A percentile compares a stretch with the other conserved stretches of the same genome.
phyloP scores from a whole-genome alignment of 2,113 vertebrate species.

The Cephalophus harveyi region DNA sequence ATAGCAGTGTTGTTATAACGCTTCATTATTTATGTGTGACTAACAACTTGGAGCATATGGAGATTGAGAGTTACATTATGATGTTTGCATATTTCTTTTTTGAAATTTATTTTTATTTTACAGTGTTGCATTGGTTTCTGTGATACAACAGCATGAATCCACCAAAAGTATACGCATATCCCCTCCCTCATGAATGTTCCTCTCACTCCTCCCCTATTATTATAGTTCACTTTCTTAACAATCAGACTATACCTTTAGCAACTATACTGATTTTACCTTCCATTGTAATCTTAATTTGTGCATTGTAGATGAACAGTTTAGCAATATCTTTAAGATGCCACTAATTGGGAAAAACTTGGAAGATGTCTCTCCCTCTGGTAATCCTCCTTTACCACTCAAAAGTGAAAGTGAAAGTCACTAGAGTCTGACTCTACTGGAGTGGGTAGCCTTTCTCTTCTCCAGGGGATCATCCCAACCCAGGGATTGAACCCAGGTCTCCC shows the following conservation, averaged over 20 bases:
- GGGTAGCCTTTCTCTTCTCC: too few species aligned
- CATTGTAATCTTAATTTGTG: not conserved
- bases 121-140: not conserved
- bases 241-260: not conserved
- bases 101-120: not conserved
- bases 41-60: not conserved
- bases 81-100: not conserved
- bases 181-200: not conserved
- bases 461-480: not conserved
- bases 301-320: not conserved
- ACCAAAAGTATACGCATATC: not conserved
- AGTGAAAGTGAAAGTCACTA: not conserved
- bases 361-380: not conserved
- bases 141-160: not conserved
- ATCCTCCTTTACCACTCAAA: not conserved
- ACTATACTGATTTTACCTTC: not conserved
- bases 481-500: not conserved
- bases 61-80: not conserved
- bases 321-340: not conserved
- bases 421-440: not conserved
- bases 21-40: not conserved
- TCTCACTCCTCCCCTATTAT: not conserved
- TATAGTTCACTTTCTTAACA: not conserved
- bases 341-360: not conserved
- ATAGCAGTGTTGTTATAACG: not conserved